Evolutionary conservation across 2,888 invertebrate genomes (phyloP).

Genomic region (Pseudeuparius sepicola): DNA sequence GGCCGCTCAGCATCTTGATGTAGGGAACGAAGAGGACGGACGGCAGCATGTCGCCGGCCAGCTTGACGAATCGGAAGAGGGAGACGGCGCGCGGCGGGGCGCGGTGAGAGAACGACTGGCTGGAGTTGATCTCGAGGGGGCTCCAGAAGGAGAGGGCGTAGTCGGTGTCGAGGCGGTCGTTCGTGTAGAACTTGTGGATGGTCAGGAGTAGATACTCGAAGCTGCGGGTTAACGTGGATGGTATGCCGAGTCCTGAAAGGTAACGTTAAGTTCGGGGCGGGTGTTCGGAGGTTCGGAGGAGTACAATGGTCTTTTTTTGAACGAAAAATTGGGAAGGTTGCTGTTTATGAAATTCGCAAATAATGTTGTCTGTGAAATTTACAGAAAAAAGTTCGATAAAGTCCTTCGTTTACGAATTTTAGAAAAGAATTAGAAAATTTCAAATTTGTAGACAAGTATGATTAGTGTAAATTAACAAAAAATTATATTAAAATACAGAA

Average conservation of each 20-base stretch:
- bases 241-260: constrained; percentile 45
- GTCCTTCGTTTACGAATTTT: not conserved
- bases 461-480: no score
- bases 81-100: constrained; percentile 60
- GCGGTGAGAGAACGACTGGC: constrained; percentile 35
- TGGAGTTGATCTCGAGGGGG: constrained; percentile 42
- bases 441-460: not conserved
- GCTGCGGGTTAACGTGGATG: constrained; percentile 62
- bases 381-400: no score
- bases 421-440: not conserved
- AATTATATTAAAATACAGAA: no score
- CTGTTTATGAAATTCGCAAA: no score
- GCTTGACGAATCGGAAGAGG: constrained; percentile 80
- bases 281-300: no score
- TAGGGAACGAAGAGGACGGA: constrained; percentile 78
- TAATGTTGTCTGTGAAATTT: no score
- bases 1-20: constrained; percentile 73
- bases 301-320: no score
- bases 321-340: no score
- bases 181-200: constrained; percentile 66
- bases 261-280: not conserved
- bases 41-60: constrained; percentile 62
- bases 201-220: constrained; percentile 77
- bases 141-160: constrained; percentile 79
- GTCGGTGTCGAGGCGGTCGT: constrained; percentile 58